Evolutionary conservation across 2,888 invertebrate species (phyloP).

Genomic region (Cotesia congregata): DNA sequence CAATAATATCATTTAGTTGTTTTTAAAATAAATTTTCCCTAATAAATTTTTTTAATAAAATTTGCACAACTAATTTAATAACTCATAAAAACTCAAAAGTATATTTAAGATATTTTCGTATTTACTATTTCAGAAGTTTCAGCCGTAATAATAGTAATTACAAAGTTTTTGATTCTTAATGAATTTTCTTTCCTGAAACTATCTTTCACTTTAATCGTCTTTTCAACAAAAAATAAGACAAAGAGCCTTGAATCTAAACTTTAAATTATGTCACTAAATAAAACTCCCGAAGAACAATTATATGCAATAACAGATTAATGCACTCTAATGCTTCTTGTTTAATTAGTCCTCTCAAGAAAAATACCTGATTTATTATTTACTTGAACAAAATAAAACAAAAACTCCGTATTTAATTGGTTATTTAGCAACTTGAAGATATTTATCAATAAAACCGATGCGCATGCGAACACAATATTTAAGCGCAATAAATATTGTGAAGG

Average conservation of each 20-base stretch:
- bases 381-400: too few species aligned
- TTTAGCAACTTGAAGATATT: too few species aligned
- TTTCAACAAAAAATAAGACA: background rate
- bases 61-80: background rate
- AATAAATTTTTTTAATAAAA: background rate
- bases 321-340: background rate
- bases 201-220: background rate
- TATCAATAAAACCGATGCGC: too few species aligned
- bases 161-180: conserved; percentile 1
- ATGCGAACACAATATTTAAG: too few species aligned
- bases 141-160: background rate
- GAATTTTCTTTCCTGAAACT: background rate
- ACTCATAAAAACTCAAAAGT: background rate
- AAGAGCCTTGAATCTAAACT: background rate
- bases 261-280: conserved; percentile 1
- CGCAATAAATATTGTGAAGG: too few species aligned
- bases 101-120: background rate
- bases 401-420: too few species aligned
- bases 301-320: background rate
- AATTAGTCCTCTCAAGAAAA: too few species aligned
- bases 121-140: background rate
- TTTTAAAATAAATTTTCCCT: background rate
- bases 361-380: too few species aligned
- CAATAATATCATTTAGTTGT: background rate
- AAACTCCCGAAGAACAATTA: background rate